Percentiles rank a stretch among this genome's conserved stretches.
Evolutionary conservation across 2,888 invertebrate genomes (phyloP).

Genomic region (Lasioglossum vierecki): DNA sequence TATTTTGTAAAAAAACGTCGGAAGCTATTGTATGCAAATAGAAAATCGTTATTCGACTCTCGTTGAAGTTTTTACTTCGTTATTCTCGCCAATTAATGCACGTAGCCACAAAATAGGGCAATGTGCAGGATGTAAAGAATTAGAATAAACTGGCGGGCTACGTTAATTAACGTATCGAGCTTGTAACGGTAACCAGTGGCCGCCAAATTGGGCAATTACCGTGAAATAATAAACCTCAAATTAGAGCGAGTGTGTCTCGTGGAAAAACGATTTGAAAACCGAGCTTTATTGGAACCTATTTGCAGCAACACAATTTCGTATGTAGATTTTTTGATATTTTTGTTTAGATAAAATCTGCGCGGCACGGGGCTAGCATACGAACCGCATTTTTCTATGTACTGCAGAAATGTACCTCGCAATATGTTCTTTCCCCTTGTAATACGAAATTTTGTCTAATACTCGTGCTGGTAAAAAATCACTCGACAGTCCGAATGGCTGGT

Average conservation of each 20-base stretch:
- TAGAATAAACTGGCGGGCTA: background rate
- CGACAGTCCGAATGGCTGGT: conserved; percentile 17
- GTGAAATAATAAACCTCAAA: background rate
- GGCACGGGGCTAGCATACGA: background rate
- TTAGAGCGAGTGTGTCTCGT: background rate
- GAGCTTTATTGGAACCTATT: background rate
- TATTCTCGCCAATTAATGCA: background rate
- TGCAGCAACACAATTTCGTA: too few species aligned
- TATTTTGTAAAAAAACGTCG: background rate
- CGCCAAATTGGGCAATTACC: conserved; percentile 1
- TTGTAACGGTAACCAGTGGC: background rate
- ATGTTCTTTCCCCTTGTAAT: background rate
- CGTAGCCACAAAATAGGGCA: background rate
- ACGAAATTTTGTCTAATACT: conserved; percentile 46
- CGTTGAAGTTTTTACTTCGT: background rate
- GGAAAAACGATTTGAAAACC: background rate
- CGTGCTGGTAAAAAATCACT: conserved; percentile 42
- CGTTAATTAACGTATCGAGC: conserved; percentile 4
- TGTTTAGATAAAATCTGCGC: background rate
- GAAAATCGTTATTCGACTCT: background rate
- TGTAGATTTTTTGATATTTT: background rate
- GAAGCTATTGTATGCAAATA: background rate
- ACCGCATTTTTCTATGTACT: background rate
- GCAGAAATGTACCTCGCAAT: background rate
- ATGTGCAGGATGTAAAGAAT: background rate